Evolutionary conservation across 2,797 vertebrate species (phyloP), one percentile per base, ranked within the genome.

Genomic region (Moxostoma hubbsi): DNA sequence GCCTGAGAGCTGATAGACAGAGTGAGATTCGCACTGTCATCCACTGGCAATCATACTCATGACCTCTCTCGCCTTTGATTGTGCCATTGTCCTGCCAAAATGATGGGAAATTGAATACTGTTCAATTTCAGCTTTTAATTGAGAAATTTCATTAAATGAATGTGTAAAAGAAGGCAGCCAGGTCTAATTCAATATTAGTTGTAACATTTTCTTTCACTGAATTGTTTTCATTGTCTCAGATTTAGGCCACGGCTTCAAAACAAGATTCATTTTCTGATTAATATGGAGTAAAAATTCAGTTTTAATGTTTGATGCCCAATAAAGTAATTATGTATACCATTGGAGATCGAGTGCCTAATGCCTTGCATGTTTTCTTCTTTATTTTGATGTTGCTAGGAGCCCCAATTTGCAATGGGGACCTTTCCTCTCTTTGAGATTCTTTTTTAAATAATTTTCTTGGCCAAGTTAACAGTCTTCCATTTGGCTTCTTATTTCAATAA

Each of bases 1-100:
- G 82, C 87, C 82, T 2, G 43, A 77, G 80, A 77, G 86, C 82
- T 86, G 87, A 88, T 64, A 76, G 87, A 84, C 79, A 81, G 18
- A 24, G 24, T 54, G 45, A 66, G 72, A 65, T 69, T 68, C 62
- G 24, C 76, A 65, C 57, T 57, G 63, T 84, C 69, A 65, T 79
- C 71, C 81, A 70, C 68, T 69, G 76, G 71, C 61, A 81, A 81
- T 62, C 76, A 62, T 54, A 81, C 80, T 66, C 49, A 15, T 24
- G 51, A 64, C 13, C 53, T 73, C 71, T 77, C 62, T 57, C 62
- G 58, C n/a, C 73, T 50, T 13, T 68, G 58, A 63, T 70, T 64
- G 65, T 76, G 45, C 70, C 61, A 80, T 77, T 62, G 63, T 83
- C 77, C 83, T 83, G 62, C 79, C 49, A 82, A 65, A 55, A 81